Conservation (phyloP, 1,140 invertebrate species). For the Euwallacea fornicatus region DNA sequence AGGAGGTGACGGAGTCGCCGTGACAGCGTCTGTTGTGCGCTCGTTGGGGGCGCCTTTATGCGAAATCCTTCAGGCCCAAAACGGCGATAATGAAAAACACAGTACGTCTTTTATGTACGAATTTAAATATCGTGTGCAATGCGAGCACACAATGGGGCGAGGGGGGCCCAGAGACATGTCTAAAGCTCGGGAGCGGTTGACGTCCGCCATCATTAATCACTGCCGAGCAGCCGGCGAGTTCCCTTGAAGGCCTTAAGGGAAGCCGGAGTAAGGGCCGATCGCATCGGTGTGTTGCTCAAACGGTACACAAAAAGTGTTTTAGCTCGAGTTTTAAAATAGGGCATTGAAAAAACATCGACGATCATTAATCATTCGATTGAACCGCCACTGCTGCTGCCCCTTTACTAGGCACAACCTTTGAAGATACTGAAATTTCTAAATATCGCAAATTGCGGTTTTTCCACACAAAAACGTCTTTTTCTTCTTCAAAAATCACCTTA, state of each 20-base stretch:
- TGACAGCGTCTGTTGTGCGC: conserved; percentile 25
- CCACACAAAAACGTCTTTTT: no score
- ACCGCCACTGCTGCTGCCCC: conserved; percentile 6
- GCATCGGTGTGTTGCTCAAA: conserved; percentile 35
- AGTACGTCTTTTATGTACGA: conserved; percentile 52
- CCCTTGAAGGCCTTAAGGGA: conserved; percentile 33
- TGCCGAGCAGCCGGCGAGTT: conserved; percentile 49
- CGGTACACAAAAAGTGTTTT: conserved; percentile 36
- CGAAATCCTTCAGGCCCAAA: conserved; percentile 50
- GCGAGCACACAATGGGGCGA: conserved; percentile 46
- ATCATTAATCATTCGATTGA: conserved; percentile 31
- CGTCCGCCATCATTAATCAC: conserved; percentile 52
- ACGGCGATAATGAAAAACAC: conserved; percentile 53
- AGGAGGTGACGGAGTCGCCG: conserved; percentile 2
- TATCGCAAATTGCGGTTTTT: background rate
- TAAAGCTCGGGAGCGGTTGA: conserved; percentile 53
- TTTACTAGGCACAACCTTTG: background rate
- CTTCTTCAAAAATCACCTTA: no score
- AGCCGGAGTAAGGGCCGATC: conserved; percentile 38
- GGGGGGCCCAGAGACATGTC: conserved; percentile 52
- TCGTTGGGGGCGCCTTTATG: conserved; percentile 43
- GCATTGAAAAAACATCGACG: conserved; percentile 25
- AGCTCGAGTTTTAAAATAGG: conserved; percentile 35
- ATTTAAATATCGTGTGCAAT: conserved; percentile 53
- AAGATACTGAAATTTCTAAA: background rate